These are phyloP conservation scores for Mico argentatus DNA, from an alignment of 2,797 vertebrate genomes.

Conservation along the genomic window DNA sequence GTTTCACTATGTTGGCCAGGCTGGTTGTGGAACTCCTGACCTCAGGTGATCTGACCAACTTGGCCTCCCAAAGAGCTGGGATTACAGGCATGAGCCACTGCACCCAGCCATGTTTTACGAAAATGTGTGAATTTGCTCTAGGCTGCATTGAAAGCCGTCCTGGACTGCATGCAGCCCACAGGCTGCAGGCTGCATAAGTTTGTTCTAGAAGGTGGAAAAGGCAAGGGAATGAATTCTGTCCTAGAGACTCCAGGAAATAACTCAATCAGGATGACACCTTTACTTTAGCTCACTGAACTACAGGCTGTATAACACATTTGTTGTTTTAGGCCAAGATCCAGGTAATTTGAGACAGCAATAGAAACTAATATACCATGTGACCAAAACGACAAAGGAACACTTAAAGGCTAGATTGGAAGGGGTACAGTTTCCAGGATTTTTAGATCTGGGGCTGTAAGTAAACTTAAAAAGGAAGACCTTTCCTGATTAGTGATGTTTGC, in stretches of 20 bases:
- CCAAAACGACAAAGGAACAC: background rate
- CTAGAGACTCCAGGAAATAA: background rate
- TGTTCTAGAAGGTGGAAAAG: too few relatives aligned
- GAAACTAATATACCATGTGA: background rate
- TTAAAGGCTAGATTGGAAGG: background rate
- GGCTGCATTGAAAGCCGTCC: too few relatives aligned
- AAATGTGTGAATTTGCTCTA: too few relatives aligned
- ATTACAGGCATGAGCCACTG: background rate
- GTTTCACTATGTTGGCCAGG: background rate
- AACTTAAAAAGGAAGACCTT: background rate
- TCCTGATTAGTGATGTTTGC: background rate
- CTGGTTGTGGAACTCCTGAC: background rate
- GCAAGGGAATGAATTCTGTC: too few relatives aligned
- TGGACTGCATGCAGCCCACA: background rate
- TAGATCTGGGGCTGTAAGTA: background rate
- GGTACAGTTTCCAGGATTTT: background rate
- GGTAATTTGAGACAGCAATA: background rate
- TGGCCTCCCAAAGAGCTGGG: background rate
- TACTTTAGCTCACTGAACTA: background rate
- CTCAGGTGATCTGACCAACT: background rate
- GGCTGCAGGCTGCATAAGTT: too few relatives aligned
- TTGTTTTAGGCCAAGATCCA: background rate
- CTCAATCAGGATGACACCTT: background rate
- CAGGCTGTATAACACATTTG: background rate
- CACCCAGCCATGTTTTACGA: too few relatives aligned